These are phyloP conservation scores for honey bee (Apis mellifera) DNA, from an alignment of 1,140 invertebrate genomes.

Conservation along the genomic window DNA sequence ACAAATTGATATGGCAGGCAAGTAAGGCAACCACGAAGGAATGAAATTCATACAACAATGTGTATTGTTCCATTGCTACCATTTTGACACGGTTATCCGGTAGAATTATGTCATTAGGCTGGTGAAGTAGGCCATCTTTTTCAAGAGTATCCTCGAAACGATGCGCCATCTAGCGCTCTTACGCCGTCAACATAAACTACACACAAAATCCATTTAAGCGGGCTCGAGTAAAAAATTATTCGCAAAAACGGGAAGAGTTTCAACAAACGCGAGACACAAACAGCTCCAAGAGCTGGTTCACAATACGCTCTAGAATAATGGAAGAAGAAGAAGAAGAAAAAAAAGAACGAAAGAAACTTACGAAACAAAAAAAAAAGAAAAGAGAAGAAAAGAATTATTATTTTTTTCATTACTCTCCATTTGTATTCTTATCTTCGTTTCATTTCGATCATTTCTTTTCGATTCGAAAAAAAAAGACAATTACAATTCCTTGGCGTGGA, in stretches of 20 bases:
- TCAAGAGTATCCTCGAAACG: slow-evolving; percentile 17
- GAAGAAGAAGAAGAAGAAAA: neutral
- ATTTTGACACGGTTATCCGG: slow-evolving; percentile 31
- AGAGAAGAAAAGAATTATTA: neutral
- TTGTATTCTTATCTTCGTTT: neutral
- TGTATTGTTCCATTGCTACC: slow-evolving; percentile 20
- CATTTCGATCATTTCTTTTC: neutral
- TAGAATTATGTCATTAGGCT: slow-evolving; percentile 44
- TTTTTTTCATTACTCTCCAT: neutral
- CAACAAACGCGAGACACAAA: slow-evolving; percentile 18
- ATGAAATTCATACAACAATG: slow-evolving; percentile 1
- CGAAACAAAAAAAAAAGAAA: neutral
- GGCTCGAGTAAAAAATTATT: slow-evolving; percentile 27
- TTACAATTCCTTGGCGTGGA: neutral
- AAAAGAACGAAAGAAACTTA: neutral
- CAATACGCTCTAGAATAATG: slow-evolving; percentile 13
- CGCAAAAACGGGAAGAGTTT: slow-evolving; percentile 13
- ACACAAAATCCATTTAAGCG: slow-evolving; percentile 40
- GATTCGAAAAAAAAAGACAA: slow-evolving; percentile 23
- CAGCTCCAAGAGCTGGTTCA: neutral
- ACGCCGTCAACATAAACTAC: slow-evolving; percentile 7
- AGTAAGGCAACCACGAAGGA: neutral
- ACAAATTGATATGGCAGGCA: neutral
- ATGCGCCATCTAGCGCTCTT: neutral
- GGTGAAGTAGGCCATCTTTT: slow-evolving; percentile 45